Evolutionary conservation across 2,888 invertebrate species (phyloP), one percentile per base, ranked within the genome.

Genomic region (Byasa hedistus): DNA sequence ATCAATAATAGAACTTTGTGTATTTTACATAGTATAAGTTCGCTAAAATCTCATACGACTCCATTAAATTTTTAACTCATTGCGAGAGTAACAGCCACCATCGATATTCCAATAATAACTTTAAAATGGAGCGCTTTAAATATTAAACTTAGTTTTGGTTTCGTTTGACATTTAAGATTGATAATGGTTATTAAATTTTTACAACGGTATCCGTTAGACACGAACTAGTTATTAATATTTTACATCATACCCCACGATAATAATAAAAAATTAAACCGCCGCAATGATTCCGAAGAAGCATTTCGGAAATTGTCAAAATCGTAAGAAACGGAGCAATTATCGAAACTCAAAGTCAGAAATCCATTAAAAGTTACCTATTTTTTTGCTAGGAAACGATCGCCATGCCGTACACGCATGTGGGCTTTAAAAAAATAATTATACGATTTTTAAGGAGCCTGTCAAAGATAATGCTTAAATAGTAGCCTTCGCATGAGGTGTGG

Each of bases 381-480:
- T 85, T 85, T 81, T 80, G 73, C 72, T 70, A 70, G 71, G 71
- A 78, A 78, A 77, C 72, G 69, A 10, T 32, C 10, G 32, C 32
- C 71, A 72, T 79, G 80, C 83, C 82, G 83, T 77, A 78, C 83
- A 82, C 80, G 82, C 81, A 82, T 79, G 81, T 80, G 78, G 79
- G 78, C 83, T 80, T 83, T 82, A 76, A 83, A 82, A 44, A 84
- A 86, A 66, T 89, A 89, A 91, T 91, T 87, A 89, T 82, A 86
- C 79, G 80, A 83, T 78, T 83, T 82, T 80, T 87, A 89, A 88
- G 85, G 84, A 86, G 86, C 79, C 88, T 89, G 91, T 90, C 91
- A 89, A 81, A 89, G 71, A 77, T 91, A 91, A 91, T 91, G 89
- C 84, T 85, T 89, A 91, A 91, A 91, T 91, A 88, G 88, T 85